phyloP scores from a whole-genome alignment of 2,113 vertebrate species.

The Hylia prasina region DNA sequence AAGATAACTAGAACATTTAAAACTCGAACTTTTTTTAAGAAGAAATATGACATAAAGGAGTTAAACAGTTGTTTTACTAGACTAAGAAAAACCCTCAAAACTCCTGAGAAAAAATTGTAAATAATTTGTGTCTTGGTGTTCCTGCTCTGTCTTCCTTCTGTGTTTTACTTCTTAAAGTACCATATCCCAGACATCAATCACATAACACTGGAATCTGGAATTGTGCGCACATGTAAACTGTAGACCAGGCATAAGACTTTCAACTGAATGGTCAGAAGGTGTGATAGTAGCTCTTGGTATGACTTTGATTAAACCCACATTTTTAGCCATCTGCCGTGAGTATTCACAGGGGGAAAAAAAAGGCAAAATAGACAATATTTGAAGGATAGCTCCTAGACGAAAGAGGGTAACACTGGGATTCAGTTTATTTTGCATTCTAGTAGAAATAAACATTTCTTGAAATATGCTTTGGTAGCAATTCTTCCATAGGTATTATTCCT shows the following conservation, averaged over 20 bases:
- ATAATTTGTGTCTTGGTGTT: background rate
- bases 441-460: background rate
- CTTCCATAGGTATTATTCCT: background rate
- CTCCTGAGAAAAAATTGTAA: background rate
- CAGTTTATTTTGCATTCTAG: background rate
- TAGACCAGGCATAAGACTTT: background rate
- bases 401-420: background rate
- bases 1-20: background rate
- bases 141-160: background rate
- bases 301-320: slow-evolving; percentile 19
- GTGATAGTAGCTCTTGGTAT: background rate
- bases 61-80: background rate
- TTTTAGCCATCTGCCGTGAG: background rate
- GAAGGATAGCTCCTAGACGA: background rate
- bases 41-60: background rate
- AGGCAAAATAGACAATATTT: background rate
- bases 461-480: background rate
- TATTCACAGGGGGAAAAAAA: background rate
- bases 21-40: background rate
- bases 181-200: background rate
- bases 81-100: background rate
- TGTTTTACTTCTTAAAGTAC: background rate
- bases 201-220: background rate
- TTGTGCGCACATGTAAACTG: background rate
- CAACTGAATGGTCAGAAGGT: slow-evolving; percentile 11